A percentile compares a stretch with the other conserved stretches of the same genome.
Evolutionary conservation across 1,140 invertebrate species (phyloP).

Genomic region (Acromyrmex echinatior): DNA sequence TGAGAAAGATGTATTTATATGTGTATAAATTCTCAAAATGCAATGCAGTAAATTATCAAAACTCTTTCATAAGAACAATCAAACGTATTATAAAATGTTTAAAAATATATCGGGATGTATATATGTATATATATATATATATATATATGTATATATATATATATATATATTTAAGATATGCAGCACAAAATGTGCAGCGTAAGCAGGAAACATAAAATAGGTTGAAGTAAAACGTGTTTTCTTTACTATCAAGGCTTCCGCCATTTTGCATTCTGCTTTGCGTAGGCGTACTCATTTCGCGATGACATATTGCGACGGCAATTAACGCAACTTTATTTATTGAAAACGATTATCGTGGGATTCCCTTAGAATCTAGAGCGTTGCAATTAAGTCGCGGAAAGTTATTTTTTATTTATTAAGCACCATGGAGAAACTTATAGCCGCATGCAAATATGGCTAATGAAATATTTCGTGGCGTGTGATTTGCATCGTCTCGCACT

Average conservation of each 20-base stretch:
- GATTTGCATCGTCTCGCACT: neutral
- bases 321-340: constrained; percentile 59
- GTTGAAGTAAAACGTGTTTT: constrained; percentile 27
- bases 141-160: too few species aligned
- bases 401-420: constrained; percentile 50
- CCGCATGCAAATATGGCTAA: constrained; percentile 29
- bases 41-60: too few species aligned
- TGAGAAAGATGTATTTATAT: neutral
- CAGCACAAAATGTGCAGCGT: neutral
- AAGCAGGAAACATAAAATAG: constrained; percentile 48
- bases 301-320: constrained; percentile 27
- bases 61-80: too few species aligned
- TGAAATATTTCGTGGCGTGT: constrained; percentile 23
- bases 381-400: constrained; percentile 47
- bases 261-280: constrained; percentile 49
- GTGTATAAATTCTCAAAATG: neutral
- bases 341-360: constrained; percentile 37
- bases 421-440: constrained; percentile 6
- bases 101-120: too few species aligned
- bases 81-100: too few species aligned
- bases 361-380: constrained; percentile 45
- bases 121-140: too few species aligned
- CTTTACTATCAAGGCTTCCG: constrained; percentile 12
- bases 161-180: neutral
- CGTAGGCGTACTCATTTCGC: constrained; percentile 52